phyloP scores from a whole-genome alignment of 1,140 invertebrate genomes.

The Ceratina japonica region DNA sequence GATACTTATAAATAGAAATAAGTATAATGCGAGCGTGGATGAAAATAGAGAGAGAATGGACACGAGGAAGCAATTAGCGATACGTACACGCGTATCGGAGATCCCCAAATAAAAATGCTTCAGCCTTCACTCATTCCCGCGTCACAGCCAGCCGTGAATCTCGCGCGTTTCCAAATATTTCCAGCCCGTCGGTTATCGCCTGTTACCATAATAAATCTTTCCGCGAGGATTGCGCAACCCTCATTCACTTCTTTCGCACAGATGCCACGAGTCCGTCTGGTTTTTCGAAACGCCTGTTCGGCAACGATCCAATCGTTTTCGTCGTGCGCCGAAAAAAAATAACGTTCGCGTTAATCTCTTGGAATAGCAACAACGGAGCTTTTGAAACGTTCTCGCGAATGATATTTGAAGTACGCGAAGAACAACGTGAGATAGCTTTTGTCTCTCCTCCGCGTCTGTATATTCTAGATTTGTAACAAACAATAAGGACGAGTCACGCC shows the following conservation, averaged over 20 bases:
- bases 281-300: neutral
- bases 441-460: too few species aligned
- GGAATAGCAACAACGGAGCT: neutral
- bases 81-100: neutral
- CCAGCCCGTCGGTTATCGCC: neutral
- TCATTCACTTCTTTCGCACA: conserved; percentile 5
- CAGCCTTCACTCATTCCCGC: neutral
- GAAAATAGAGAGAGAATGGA: neutral
- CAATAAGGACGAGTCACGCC: too few species aligned
- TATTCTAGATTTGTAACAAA: too few species aligned
- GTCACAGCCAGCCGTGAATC: conserved; percentile 11
- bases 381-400: neutral
- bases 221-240: conserved; percentile 36
- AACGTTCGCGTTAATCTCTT: neutral
- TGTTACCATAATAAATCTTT: conserved; percentile 37
- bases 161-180: conserved; percentile 18
- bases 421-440: neutral
- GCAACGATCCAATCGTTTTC: neutral
- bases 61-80: neutral
- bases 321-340: neutral
- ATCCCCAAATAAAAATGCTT: conserved; percentile 1
- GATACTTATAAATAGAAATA: neutral
- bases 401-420: neutral
- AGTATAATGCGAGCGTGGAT: neutral
- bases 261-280: neutral